Percentiles rank a stretch among this genome's conserved stretches.
phyloP scores from a whole-genome alignment of 92 coral and sea anemone genomes.

The Ricordea florida region DNA sequence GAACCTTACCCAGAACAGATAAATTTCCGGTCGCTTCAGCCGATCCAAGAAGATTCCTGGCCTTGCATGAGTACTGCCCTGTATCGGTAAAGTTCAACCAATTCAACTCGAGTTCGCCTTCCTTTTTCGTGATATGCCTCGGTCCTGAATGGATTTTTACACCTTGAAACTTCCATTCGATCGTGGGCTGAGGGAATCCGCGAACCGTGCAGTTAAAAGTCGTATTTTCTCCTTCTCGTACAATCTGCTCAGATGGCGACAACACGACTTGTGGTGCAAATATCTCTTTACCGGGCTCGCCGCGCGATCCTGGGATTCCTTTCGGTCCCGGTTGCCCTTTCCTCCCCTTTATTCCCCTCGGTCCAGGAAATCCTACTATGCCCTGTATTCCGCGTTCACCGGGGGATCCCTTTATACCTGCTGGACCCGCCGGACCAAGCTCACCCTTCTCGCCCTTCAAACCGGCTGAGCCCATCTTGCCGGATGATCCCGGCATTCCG shows the following conservation, averaged over 20 bases:
- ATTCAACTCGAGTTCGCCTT: neutral
- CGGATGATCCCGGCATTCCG: neutral
- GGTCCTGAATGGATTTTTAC: neutral
- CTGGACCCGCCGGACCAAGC: neutral
- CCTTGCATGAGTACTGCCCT: conserved; percentile 4
- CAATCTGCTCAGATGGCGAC: neutral
- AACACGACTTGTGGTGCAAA: neutral
- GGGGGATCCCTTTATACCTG: neutral
- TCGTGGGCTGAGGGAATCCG: neutral
- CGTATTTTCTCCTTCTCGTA: neutral
- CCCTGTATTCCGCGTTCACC: neutral
- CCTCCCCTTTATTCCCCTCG: neutral
- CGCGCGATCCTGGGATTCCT: conserved; percentile 4
- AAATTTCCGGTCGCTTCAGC: neutral
- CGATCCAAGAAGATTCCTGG: neutral
- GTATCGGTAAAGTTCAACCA: neutral
- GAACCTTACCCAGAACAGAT: conserved; percentile 3
- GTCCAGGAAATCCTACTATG: neutral
- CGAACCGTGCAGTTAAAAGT: neutral
- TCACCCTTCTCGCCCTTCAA: neutral
- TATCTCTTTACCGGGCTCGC: neutral
- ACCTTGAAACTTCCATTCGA: neutral
- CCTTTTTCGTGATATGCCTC: neutral
- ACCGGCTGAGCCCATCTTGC: neutral
- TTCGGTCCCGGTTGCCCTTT: neutral